Evolutionary conservation across 1,140 invertebrate genomes (phyloP), one percentile per base, ranked within the genome.

Genomic region (Scaptomyza pallida): DNA sequence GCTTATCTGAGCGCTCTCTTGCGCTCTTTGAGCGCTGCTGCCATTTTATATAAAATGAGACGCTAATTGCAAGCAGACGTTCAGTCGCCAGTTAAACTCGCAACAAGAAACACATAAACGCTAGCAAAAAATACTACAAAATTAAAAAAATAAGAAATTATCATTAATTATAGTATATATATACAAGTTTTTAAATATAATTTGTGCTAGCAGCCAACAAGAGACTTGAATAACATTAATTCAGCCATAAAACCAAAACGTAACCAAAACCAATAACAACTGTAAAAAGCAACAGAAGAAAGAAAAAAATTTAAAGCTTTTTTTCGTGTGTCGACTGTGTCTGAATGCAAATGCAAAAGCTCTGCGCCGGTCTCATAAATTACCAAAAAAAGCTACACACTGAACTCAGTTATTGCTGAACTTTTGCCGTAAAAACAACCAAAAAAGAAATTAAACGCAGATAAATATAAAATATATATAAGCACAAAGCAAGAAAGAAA

Each of bases 341-440:
- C 44, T 44, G 26, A 71, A 70, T 57, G 50, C 57, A 63, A 61
- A 62, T 43, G 37, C 47, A 76, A 89, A 88, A 89, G 82, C 82
- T 86, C 64, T 78, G 78, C 82, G 82, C 82, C 82, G 82, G 82
- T 86, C 82, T 89, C 82, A 76, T 69, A 86, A 86, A 78, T 82
- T 63, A 63, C 54, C 17, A 72, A 26, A 72, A n/a, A 75, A 75
- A 75, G 80, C 82, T 85, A 45, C 67, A 19, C 54, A 65, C 40
- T 55, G 57, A 73, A 83, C 64, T 90, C 81, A 90, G 78, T 89
- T 82, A 88, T 80, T 88, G 88, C 88, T 90, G 55, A 89, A 90
- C 88, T 85, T 89, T 85, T 85, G 77, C 51, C 75, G 72, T 77
- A 76, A 57, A 67, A 72, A 67, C 80, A 85, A 61, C 54, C 41